phyloP scores from a whole-genome alignment of 2,113 vertebrate genomes.

The Grammomys dolichurus region DNA sequence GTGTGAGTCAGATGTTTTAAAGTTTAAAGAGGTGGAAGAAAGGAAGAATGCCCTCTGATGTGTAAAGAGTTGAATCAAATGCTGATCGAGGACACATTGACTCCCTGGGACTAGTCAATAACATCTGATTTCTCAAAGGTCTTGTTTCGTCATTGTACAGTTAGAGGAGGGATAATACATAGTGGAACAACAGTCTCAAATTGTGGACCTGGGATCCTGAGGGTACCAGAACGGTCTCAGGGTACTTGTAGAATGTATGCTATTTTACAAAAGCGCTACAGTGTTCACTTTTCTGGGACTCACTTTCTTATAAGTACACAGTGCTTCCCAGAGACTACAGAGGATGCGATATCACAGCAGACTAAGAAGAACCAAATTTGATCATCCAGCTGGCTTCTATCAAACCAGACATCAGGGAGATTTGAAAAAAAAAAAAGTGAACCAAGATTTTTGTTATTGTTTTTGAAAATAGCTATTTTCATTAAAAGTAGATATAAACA shows the following conservation, averaged over 20 bases:
- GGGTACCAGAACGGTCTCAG: not conserved
- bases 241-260: not conserved
- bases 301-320: not conserved
- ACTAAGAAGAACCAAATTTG: not conserved
- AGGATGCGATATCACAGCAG: not conserved
- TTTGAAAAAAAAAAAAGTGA: not conserved
- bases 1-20: not conserved
- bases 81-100: not conserved
- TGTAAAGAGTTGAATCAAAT: not conserved
- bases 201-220: not conserved
- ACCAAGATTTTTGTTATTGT: not conserved
- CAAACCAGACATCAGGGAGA: slow-evolving; percentile 34
- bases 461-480: slow-evolving; percentile 44
- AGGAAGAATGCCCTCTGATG: not conserved
- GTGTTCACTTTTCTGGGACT: not conserved
- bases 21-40: not conserved
- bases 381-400: slow-evolving; percentile 19
- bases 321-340: not conserved
- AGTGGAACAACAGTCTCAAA: not conserved
- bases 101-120: not conserved
- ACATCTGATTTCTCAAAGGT: not conserved
- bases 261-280: not conserved
- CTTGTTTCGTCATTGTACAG: not conserved
- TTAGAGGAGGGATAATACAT: not conserved
- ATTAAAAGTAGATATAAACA: slow-evolving; percentile 36